These are phyloP conservation scores for Cheilosia vulpina DNA, from an alignment of 2,888 invertebrate genomes.

Conservation along the genomic window DNA sequence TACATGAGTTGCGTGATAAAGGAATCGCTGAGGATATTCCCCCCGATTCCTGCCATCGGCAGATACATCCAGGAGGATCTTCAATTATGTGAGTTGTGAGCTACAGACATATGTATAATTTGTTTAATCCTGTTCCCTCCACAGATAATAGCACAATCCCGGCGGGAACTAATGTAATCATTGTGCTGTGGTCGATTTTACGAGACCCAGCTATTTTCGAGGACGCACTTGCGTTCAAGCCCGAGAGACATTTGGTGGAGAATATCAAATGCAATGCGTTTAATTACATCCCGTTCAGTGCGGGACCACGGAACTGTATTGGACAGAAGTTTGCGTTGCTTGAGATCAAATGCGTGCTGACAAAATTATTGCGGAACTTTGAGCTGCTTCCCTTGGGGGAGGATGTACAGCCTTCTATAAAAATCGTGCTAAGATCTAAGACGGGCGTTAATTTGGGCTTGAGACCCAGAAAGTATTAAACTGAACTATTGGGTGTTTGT, in stretches of 20 bases:
- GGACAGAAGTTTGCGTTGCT: conserved; percentile 81
- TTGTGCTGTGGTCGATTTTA: conserved; percentile 80
- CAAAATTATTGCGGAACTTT: conserved; percentile 79
- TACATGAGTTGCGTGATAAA: conserved; percentile 87
- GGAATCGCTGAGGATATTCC: conserved; percentile 87
- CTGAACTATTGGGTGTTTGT: background rate
- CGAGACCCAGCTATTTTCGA: conserved; percentile 78
- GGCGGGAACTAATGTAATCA: conserved; percentile 79
- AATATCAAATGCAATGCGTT: conserved; percentile 78
- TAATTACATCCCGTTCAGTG: conserved; percentile 81
- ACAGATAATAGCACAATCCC: conserved; percentile 77
- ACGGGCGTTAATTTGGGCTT: conserved; percentile 81
- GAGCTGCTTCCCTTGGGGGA: conserved; percentile 79
- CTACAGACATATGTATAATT: background rate
- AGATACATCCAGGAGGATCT: conserved; percentile 85
- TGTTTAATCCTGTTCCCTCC: conserved; percentile 40
- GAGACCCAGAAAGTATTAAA: conserved; percentile 75
- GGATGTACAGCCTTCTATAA: conserved; percentile 79
- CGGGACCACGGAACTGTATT: conserved; percentile 85
- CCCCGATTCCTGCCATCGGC: conserved; percentile 87
- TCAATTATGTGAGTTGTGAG: conserved; percentile 84
- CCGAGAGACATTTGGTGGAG: conserved; percentile 83
- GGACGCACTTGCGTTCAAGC: conserved; percentile 79
- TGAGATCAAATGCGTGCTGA: conserved; percentile 80
- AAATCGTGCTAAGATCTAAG: conserved; percentile 80